Evolutionary conservation across 1,140 invertebrate species (phyloP), one percentile per base, ranked within the genome.

Genomic region (Caenorhabditis brenneri): DNA sequence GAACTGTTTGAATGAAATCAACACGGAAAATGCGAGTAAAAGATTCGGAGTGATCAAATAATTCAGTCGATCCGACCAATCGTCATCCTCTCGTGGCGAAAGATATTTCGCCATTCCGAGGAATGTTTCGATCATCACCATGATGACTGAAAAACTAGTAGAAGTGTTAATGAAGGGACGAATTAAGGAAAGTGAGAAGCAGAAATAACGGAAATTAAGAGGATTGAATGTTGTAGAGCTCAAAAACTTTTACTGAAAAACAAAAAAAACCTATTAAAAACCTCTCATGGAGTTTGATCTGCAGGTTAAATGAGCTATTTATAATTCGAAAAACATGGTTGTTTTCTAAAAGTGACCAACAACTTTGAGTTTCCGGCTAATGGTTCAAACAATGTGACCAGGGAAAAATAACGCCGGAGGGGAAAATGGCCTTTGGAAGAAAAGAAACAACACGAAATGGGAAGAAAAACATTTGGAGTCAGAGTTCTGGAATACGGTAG

Each of bases 1-100:
- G 78, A 88, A 87, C 42, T 86, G 82, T 81, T 87, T 82, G 74
- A 83, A 88, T 69, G 55, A 85, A 60, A 90, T 91, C 31, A 90
- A 60, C 12, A 90, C 87, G 80, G 86, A 88, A 60, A 90, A 90
- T n/a, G 90, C 89, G 3, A 90, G 53, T 24, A 90, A 82, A 42
- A 90, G 84, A 80, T 90, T 90, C 16, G 89, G 88, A 31, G 89
- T 90, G 53, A 89, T 87, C 19, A 90, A 79, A 74, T 90, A 90
- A 81, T 90, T 88, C 85, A 90, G 60, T 7, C 89, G 88, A 69
- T 90, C 89, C 15, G 82, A 86, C 51, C 84, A 83, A 79, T 90
- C 89, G 79, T 90, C 89, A 74, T 90, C 89, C 42, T 90, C 55
- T 49, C 89, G 42, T 22, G 88, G 81, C 19, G 87, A 86, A 33